phyloP scores from a whole-genome alignment of 2,113 vertebrate species.

The Chionomys nivalis region DNA sequence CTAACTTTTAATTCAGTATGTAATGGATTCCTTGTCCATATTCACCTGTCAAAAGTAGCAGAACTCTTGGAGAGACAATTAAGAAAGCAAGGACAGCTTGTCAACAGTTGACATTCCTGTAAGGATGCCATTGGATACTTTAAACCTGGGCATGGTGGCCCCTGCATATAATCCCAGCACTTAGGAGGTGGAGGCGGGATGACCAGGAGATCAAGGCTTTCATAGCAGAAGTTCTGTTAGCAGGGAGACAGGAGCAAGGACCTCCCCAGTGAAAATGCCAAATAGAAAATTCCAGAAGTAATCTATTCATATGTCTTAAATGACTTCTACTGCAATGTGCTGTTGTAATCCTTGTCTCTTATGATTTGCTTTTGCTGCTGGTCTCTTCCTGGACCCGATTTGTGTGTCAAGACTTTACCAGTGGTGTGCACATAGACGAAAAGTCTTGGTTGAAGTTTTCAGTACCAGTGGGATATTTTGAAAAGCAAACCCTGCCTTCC shows the following conservation, averaged over 20 bases:
- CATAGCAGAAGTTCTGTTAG: background rate
- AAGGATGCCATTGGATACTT: background rate
- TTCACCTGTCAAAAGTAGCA: too few relatives aligned
- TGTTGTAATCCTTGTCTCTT: background rate
- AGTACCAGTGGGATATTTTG: background rate
- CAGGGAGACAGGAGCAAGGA: background rate
- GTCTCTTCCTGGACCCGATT: background rate
- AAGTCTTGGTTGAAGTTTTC: background rate
- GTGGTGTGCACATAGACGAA: background rate
- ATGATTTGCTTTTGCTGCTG: background rate
- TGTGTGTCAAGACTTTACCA: background rate
- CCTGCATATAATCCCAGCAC: background rate
- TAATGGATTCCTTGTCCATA: fast-evolving
- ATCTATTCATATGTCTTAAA: background rate
- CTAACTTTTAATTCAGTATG: fast-evolving
- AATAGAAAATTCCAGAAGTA: background rate
- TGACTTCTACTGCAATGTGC: background rate
- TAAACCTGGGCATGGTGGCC: too few relatives aligned
- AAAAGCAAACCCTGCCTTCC: background rate
- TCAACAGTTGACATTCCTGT: too few relatives aligned
- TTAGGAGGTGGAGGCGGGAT: background rate
- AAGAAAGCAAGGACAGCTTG: background rate
- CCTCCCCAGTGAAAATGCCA: background rate
- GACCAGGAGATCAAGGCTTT: background rate
- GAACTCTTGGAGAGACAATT: background rate